Percentiles rank a stretch among this genome's conserved stretches.
Evolutionary conservation across 2,797 vertebrate genomes (phyloP).

Genomic region (Neosilurus mollespiculum): DNA sequence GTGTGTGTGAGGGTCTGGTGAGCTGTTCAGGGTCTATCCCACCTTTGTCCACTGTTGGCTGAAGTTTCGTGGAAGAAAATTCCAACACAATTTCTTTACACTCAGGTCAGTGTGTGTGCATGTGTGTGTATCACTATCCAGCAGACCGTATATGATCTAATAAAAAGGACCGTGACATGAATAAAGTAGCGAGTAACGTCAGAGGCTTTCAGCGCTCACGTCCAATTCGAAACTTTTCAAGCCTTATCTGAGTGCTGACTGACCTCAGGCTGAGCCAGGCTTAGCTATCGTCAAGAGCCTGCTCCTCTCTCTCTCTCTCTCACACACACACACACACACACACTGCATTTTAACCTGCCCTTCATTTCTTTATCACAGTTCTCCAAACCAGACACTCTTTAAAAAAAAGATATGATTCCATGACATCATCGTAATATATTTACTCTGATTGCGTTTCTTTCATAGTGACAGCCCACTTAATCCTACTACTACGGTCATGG

Average conservation of each 20-base stretch:
- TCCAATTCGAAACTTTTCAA: constrained; percentile 27
- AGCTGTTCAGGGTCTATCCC: too few relatives aligned
- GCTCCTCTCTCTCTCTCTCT: background rate
- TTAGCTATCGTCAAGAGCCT: background rate
- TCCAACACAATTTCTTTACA: constrained; percentile 38
- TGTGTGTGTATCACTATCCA: constrained; percentile 25
- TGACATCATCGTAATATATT: background rate
- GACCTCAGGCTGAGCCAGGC: constrained; percentile 20
- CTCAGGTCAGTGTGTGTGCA: constrained; percentile 19
- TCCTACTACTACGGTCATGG: too few relatives aligned
- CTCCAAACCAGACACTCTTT: background rate
- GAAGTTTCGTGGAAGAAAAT: background rate
- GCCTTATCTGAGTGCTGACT: constrained; percentile 18
- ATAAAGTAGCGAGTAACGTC: constrained; percentile 31
- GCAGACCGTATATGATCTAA: constrained; percentile 48
- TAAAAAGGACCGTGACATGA: constrained; percentile 44
- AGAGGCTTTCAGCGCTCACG: constrained; percentile 14
- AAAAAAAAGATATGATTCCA: constrained; percentile 5
- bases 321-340: background rate
- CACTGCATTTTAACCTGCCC: background rate
- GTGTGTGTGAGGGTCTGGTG: too few relatives aligned
- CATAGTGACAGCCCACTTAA: too few relatives aligned
- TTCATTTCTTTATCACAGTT: background rate
- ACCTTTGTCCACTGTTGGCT: too few relatives aligned
- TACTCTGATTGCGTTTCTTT: background rate